These are phyloP conservation scores for Anthonomus grandis DNA, from an alignment of 1,140 invertebrate genomes.

Conservation along the genomic window DNA sequence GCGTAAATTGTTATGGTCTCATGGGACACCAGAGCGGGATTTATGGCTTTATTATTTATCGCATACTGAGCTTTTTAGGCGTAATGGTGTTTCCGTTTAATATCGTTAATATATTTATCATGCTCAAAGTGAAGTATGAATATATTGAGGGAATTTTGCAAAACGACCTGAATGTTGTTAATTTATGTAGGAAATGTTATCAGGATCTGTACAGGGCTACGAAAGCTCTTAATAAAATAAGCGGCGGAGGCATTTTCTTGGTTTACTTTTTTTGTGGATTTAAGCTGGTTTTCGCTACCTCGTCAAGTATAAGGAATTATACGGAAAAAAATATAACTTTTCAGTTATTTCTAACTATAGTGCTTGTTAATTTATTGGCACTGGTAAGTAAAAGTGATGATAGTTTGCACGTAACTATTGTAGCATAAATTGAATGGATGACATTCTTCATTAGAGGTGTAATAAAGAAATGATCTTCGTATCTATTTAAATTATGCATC, in stretches of 20 bases:
- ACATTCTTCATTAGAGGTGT: no score
- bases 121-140: neutral
- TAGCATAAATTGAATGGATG: no score
- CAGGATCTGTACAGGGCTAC: neutral
- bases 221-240: neutral
- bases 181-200: neutral
- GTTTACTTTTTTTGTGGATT: constrained; percentile 3
- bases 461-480: no score
- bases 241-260: neutral
- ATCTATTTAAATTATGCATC: no score
- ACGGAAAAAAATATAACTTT: neutral
- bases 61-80: neutral
- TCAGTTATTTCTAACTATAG: neutral
- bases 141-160: neutral
- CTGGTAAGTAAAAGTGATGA: neutral
- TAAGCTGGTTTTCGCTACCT: neutral
- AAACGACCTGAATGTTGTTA: neutral
- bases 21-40: neutral
- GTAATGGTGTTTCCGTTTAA: neutral
- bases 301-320: neutral
- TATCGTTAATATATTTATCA: neutral
- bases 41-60: neutral
- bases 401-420: no score
- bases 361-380: neutral
- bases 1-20: neutral